Percentiles rank a stretch among this genome's conserved stretches.
These are phyloP conservation scores for Drosophila anomalata DNA, from an alignment of 2,888 invertebrate species.

Conservation along the genomic window DNA sequence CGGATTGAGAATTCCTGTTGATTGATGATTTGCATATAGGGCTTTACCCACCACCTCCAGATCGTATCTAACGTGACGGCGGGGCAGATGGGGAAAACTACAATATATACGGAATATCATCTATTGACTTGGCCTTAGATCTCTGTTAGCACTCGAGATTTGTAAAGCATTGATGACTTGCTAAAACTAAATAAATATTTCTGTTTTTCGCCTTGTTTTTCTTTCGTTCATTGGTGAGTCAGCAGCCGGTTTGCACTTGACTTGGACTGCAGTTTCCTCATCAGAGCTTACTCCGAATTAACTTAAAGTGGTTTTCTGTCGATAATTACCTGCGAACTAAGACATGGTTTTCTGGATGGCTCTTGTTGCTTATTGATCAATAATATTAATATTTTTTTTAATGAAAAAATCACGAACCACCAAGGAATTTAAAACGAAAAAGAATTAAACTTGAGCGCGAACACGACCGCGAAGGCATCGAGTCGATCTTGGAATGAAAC, in stretches of 20 bases:
- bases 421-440: constrained; percentile 7
- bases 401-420: background rate
- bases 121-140: constrained; percentile 52
- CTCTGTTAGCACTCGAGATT: constrained; percentile 28
- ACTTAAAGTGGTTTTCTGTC: constrained; percentile 43
- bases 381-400: background rate
- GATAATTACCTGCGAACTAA: constrained; percentile 62
- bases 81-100: constrained; percentile 42
- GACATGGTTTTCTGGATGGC: constrained; percentile 38
- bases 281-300: constrained; percentile 54
- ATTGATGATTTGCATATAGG: constrained; percentile 57
- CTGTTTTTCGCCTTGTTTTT: constrained; percentile 32
- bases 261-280: constrained; percentile 44
- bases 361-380: constrained; percentile 1
- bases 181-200: constrained; percentile 5
- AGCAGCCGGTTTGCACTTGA: constrained; percentile 67
- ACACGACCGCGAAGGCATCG: constrained; percentile 65
- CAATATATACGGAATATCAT: constrained; percentile 33
- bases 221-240: constrained; percentile 47
- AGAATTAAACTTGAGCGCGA: constrained; percentile 20
- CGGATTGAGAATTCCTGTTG: constrained; percentile 36
- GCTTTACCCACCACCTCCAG: constrained; percentile 52
- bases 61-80: constrained; percentile 41
- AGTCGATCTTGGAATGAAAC: constrained; percentile 76
- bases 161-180: constrained; percentile 35